Evolutionary conservation across 2,888 invertebrate species (phyloP), one percentile per base, ranked within the genome.

Genomic region (Xestia c-nigrum): DNA sequence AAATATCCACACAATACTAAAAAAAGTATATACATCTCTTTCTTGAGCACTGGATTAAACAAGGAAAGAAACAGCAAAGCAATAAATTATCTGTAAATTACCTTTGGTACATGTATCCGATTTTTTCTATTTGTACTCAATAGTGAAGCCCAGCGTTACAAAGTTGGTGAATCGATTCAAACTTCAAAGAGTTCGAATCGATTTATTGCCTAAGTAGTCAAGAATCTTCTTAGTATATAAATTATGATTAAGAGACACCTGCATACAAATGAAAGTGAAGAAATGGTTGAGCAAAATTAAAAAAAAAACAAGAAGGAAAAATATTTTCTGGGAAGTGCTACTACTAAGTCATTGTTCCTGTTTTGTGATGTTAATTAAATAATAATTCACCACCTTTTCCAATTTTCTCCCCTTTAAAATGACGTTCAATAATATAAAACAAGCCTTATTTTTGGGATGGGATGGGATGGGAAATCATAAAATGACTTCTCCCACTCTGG

Each of bases 81-180:
- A 80, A 88, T 87, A 88, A 86, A 88, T 88, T 86, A 88, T 81
- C 79, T 79, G 76, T 78, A 68, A 88, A 86, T 81, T 86, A 82
- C 81, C 72, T 87, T 88, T 55, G 75, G 81, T 81, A 79, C 78
- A 72, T 78, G 84, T 86, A 76, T 84, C 77, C 88, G 70, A 81
- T 86, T 87, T 78, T 86, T 80, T 86, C 74, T 74, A 74, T 80
- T 81, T 72, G 65, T 75, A 74, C 31, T 40, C 61, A 31, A 31
- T 86, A 86, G 88, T 84, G 87, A 73, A 63, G 87, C 5, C 43
- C 67, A 57, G 16, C 14, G 19, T 50, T 19, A 40, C 14, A 0
- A 71, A 64, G 47, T 46, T 75, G 67, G 73, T 74, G 31, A 46
- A 68, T 84, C 64, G 66, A 76, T 68, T 64, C 3, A 31, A 24